Evolutionary conservation across 1,140 invertebrate genomes (phyloP).

Genomic region (Drosophila nigromelanica): DNA sequence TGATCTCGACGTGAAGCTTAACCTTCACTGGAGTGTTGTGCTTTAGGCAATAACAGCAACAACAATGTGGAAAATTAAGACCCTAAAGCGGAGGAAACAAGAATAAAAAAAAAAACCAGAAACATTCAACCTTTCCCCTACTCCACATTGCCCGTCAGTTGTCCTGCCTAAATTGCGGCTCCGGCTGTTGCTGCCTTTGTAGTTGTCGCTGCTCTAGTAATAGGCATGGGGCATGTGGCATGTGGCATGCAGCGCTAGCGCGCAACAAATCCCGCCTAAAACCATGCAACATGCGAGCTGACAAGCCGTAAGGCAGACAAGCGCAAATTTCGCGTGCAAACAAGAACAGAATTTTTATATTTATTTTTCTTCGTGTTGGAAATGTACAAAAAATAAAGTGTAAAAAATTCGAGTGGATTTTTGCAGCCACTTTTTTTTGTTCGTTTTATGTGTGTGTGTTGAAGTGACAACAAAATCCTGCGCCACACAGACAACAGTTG

Average conservation of each 20-base stretch:
- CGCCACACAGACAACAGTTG: slow-evolving; percentile 52
- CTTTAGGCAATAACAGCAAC: slow-evolving; percentile 40
- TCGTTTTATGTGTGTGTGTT: slow-evolving; percentile 59
- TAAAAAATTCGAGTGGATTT: slow-evolving; percentile 83
- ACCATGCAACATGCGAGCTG: slow-evolving; percentile 81
- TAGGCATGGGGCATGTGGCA: slow-evolving; percentile 21
- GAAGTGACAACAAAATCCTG: slow-evolving; percentile 82
- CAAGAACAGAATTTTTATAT: slow-evolving; percentile 54
- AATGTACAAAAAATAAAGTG: slow-evolving; percentile 80
- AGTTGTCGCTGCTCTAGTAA: slow-evolving; percentile 49
- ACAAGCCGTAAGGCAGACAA: slow-evolving; percentile 81
- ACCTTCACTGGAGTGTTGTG: slow-evolving; percentile 44
- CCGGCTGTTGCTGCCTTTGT: slow-evolving; percentile 67
- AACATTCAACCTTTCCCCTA: slow-evolving; percentile 43
- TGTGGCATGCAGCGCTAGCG: slow-evolving; percentile 33
- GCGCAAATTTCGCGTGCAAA: slow-evolving; percentile 81
- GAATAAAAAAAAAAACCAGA: slow-evolving; percentile 16
- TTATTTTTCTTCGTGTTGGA: slow-evolving; percentile 37
- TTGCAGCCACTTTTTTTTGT: slow-evolving; percentile 57
- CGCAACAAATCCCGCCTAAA: slow-evolving; percentile 79
- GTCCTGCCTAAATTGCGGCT: slow-evolving; percentile 65
- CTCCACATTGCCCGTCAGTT: slow-evolving; percentile 21
- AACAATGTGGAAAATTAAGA: slow-evolving; percentile 76
- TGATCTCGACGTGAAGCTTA: slow-evolving; percentile 45
- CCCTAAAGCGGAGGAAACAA: slow-evolving; percentile 50